Conservation (phyloP, 1,140 invertebrate species). For the Lepidotrigona ventralis region DNA sequence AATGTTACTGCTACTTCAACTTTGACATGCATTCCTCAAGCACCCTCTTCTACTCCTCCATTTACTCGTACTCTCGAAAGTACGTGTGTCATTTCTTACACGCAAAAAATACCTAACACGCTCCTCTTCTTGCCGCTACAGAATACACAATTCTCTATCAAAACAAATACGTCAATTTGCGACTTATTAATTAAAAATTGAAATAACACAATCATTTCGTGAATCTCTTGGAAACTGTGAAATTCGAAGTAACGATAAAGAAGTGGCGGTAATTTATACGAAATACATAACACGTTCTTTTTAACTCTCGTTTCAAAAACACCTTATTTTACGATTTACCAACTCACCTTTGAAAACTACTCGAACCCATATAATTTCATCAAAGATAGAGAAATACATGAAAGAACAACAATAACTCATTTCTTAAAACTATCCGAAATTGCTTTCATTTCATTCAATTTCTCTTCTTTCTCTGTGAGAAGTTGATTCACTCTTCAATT, state of each 20-base stretch:
- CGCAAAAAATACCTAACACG: background rate
- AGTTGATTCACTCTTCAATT: conserved; percentile 48
- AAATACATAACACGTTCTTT: too few species aligned
- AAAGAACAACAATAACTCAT: background rate
- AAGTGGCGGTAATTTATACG: too few species aligned
- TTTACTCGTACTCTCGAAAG: background rate
- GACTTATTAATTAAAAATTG: too few species aligned
- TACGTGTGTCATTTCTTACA: background rate
- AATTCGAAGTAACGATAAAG: too few species aligned
- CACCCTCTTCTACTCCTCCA: background rate
- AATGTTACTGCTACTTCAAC: background rate
- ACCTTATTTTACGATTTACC: background rate
- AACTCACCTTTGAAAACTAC: too few species aligned
- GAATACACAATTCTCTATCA: background rate
- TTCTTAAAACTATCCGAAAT: background rate
- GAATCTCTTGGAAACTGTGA: too few species aligned
- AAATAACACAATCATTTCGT: too few species aligned
- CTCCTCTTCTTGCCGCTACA: background rate
- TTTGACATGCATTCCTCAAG: background rate
- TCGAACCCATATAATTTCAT: background rate
- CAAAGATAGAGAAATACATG: too few species aligned
- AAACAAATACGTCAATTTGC: too few species aligned
- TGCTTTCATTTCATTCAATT: conserved; percentile 36
- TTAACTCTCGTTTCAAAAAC: too few species aligned
- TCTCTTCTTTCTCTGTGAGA: background rate